Conservation (phyloP, 2,797 vertebrate species). For the Phataginus tetradactyla region DNA sequence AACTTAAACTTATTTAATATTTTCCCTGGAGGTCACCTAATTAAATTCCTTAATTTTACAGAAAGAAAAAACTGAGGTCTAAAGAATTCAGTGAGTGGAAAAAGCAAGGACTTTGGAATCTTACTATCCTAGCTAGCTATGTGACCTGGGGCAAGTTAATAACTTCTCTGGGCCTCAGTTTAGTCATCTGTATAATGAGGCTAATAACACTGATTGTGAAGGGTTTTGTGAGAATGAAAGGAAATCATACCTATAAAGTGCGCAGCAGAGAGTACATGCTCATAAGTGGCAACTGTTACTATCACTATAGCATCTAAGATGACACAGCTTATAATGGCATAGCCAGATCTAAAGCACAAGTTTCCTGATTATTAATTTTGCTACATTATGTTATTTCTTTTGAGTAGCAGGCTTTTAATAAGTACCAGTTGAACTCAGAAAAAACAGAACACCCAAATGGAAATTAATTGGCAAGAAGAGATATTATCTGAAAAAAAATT, state of each 20-base stretch:
- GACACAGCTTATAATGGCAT: not conserved
- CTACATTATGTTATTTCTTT: not conserved
- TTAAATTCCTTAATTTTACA: not conserved
- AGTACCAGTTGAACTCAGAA: not conserved
- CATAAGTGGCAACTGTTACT: not conserved
- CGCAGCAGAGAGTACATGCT: not conserved
- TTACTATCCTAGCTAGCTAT: not conserved
- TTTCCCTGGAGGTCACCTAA: not conserved
- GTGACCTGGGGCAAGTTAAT: not conserved
- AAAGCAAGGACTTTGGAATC: not conserved
- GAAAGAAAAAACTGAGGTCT: not conserved
- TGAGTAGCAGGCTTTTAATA: not conserved
- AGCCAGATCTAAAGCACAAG: not conserved
- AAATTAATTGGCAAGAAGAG: not conserved
- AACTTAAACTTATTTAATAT: conserved; percentile 36
- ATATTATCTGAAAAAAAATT: not conserved
- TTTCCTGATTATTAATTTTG: not conserved
- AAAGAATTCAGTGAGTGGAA: not conserved
- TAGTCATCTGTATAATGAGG: not conserved
- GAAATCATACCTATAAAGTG: not conserved
- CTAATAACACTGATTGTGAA: not conserved
- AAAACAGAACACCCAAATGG: not conserved
- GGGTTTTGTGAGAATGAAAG: not conserved
- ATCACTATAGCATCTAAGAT: not conserved
- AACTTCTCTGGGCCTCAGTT: not conserved